Percentiles rank a stretch among this genome's conserved stretches.
Evolutionary conservation across 2,797 vertebrate species (phyloP).

Genomic region (Hirundo rustica): DNA sequence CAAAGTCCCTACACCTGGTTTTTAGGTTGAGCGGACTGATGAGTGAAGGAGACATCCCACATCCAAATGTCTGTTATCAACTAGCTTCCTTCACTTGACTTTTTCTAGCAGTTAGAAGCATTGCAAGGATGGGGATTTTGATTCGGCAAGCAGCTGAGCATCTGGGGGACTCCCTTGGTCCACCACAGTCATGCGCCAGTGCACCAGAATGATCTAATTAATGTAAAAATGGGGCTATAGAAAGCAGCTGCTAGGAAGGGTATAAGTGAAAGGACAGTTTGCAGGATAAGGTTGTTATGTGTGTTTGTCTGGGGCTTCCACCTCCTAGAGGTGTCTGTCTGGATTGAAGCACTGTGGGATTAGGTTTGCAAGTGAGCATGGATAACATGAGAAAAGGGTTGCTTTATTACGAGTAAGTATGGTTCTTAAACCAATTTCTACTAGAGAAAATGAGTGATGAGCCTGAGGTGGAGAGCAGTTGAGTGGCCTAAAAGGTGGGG

Average conservation of each 20-base stretch:
- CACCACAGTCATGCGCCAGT: background rate
- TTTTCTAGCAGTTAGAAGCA: background rate
- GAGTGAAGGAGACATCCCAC: background rate
- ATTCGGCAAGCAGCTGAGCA: background rate
- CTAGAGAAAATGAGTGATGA: background rate
- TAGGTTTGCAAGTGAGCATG: background rate
- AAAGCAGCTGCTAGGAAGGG: background rate
- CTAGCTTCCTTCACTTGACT: background rate
- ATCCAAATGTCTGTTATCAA: background rate
- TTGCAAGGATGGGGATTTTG: background rate
- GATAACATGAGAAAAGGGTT: background rate
- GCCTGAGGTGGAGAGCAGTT: background rate
- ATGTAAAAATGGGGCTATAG: accelerated
- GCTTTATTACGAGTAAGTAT: background rate
- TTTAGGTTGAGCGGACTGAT: background rate
- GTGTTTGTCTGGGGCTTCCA: background rate
- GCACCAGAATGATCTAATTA: background rate
- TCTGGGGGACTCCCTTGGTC: background rate
- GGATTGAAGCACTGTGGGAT: background rate
- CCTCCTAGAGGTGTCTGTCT: background rate
- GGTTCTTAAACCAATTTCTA: background rate
- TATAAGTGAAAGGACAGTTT: background rate
- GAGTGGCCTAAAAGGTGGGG: background rate
- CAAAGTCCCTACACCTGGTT: background rate
- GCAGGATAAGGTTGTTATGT: too few species aligned